A percentile compares a stretch with the other conserved stretches of the same genome.
phyloP scores from a whole-genome alignment of 2,888 invertebrate species.

The Lasius platythorax region DNA sequence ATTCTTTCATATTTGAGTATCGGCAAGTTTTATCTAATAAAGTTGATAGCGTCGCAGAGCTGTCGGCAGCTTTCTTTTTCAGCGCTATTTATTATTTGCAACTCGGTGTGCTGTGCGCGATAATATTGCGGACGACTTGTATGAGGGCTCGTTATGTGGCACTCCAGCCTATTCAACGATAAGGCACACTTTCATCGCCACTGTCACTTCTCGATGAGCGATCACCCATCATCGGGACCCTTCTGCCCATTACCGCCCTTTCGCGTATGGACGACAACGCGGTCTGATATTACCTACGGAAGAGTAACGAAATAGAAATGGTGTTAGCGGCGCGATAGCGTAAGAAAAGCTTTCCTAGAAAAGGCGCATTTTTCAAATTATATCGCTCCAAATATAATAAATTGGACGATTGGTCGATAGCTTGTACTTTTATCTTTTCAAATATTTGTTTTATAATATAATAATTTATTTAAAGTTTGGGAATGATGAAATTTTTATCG shows the following conservation, averaged over 20 bases:
- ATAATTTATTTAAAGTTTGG: background rate
- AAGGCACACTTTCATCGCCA: conserved; percentile 73
- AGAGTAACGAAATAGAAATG: conserved; percentile 58
- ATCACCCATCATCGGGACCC: conserved; percentile 72
- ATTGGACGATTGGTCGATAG: background rate
- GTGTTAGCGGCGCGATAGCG: conserved; percentile 51
- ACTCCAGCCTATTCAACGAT: conserved; percentile 64
- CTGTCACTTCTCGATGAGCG: conserved; percentile 74
- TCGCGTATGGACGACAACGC: conserved; percentile 57
- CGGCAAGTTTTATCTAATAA: conserved; percentile 15
- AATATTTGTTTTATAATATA: background rate
- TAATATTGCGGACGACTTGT: conserved; percentile 44
- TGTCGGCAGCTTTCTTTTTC: background rate
- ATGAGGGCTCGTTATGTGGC: conserved; percentile 50
- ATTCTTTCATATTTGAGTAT: background rate
- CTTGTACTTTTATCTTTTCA: background rate
- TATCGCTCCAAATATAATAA: conserved; percentile 1
- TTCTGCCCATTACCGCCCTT: conserved; percentile 71
- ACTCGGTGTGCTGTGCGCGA: conserved; percentile 13
- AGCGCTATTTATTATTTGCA: conserved; percentile 39
- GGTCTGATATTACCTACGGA: conserved; percentile 56
- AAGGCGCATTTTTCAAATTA: conserved; percentile 39
- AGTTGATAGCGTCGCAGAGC: conserved; percentile 2
- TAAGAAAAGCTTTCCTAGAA: conserved; percentile 26
- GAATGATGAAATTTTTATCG: background rate